Percentiles rank a stretch among this genome's conserved stretches.
These are phyloP conservation scores for Lepisosteus osseus DNA, from an alignment of 2,113 vertebrate genomes.

Conservation along the genomic window DNA sequence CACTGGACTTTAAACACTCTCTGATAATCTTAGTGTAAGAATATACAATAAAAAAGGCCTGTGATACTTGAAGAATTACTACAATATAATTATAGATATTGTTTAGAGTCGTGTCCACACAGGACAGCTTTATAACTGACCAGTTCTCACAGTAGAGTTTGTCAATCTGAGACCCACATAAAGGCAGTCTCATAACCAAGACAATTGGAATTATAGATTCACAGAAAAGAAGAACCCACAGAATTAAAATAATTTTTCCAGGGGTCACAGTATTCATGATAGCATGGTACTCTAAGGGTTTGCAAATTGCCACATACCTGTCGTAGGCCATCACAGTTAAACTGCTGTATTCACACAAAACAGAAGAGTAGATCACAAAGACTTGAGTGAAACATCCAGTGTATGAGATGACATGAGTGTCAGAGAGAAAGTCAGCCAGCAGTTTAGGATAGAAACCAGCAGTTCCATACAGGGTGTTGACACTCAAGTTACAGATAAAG, in stretches of 20 bases:
- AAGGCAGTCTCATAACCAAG: neutral
- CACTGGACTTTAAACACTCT: neutral
- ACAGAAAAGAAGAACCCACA: neutral
- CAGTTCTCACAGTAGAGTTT: constrained; percentile 3
- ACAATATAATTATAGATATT: neutral
- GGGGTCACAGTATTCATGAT: no score
- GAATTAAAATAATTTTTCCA: neutral
- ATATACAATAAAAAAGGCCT: neutral
- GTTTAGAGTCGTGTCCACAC: neutral
- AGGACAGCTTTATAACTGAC: constrained; percentile 1
- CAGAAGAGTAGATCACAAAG: no score
- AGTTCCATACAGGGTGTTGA: neutral
- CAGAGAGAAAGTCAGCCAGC: no score
- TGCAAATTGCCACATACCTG: neutral
- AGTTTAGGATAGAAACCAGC: no score
- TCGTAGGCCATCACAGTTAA: neutral
- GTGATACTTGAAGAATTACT: neutral
- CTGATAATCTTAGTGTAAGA: neutral
- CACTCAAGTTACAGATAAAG: neutral
- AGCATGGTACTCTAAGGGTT: no score
- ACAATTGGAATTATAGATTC: neutral
- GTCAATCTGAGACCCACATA: neutral
- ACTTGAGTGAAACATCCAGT: no score
- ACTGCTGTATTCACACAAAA: no score
- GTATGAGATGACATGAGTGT: no score